Evolutionary conservation across 1,140 invertebrate species (phyloP).

Genomic region (Bombus difficillimus): DNA sequence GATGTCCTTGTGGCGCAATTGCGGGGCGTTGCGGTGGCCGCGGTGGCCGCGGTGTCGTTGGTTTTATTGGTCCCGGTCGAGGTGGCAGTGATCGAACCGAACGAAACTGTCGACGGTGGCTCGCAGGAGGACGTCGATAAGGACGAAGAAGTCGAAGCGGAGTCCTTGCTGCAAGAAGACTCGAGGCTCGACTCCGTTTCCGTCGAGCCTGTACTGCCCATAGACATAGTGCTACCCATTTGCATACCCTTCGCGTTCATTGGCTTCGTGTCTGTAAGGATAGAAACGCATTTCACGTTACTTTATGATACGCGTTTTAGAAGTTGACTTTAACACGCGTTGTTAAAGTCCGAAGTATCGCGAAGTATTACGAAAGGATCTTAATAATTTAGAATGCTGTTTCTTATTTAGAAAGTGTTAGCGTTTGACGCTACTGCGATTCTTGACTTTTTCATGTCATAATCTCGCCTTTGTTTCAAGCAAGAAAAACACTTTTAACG

Average conservation of each 20-base stretch:
- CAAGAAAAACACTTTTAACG: no score
- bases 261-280: constrained; percentile 73
- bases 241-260: constrained; percentile 81
- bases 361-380: no score
- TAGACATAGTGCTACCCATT: constrained; percentile 82
- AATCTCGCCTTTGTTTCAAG: no score
- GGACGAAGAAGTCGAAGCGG: constrained; percentile 79
- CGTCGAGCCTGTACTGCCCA: constrained; percentile 81
- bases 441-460: no score
- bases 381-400: no score
- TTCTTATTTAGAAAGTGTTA: no score
- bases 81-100: constrained; percentile 55
- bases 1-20: constrained; percentile 54
- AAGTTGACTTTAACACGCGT: background rate
- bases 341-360: no score
- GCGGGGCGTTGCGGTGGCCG: constrained; percentile 36
- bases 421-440: no score
- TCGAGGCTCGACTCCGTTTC: constrained; percentile 81
- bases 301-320: background rate
- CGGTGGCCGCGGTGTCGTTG: constrained; percentile 48
- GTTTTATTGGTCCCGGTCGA: constrained; percentile 55
- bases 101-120: constrained; percentile 73
- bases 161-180: constrained; percentile 80
- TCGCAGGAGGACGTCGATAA: constrained; percentile 80
- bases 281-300: background rate